Evolutionary conservation across 2,888 invertebrate genomes (phyloP).

Genomic region (Dioctria rufipes): DNA sequence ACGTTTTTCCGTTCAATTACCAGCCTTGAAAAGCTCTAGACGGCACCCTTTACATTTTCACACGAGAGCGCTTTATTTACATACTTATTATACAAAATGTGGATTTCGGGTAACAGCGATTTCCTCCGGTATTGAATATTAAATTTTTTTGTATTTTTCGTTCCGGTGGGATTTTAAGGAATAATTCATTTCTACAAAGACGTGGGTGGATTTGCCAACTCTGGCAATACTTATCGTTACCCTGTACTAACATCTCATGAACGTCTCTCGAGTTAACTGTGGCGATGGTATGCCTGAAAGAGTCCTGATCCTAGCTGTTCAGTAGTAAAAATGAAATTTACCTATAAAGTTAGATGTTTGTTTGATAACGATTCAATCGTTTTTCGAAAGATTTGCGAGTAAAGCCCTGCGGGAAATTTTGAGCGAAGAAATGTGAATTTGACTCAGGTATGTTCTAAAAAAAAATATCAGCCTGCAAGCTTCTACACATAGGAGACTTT

Average conservation of each 20-base stretch:
- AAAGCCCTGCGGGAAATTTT: background rate
- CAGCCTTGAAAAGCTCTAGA: constrained; percentile 16
- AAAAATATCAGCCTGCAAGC: background rate
- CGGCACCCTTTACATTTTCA: constrained; percentile 7
- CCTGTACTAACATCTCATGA: no score
- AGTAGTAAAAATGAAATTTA: background rate
- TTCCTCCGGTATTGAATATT: constrained; percentile 26
- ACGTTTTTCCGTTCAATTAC: constrained; percentile 49
- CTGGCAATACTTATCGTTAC: no score
- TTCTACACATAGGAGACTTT: no score
- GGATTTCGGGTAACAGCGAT: constrained; percentile 35
- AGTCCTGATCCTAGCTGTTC: background rate
- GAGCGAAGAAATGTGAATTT: background rate
- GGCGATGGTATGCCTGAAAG: background rate
- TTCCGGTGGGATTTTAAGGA: background rate
- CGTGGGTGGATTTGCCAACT: background rate
- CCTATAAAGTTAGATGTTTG: background rate
- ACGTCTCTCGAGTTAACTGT: background rate
- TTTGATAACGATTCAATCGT: background rate
- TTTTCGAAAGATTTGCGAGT: background rate
- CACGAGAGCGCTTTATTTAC: constrained; percentile 44
- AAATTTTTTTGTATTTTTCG: constrained; percentile 25
- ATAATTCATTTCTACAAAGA: background rate
- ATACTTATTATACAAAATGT: constrained; percentile 27
- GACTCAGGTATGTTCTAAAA: background rate